A percentile compares a stretch with the other conserved stretches of the same genome.
These are phyloP conservation scores for Diadegma fenestrale DNA, from an alignment of 2,888 invertebrate species.

Conservation along the genomic window DNA sequence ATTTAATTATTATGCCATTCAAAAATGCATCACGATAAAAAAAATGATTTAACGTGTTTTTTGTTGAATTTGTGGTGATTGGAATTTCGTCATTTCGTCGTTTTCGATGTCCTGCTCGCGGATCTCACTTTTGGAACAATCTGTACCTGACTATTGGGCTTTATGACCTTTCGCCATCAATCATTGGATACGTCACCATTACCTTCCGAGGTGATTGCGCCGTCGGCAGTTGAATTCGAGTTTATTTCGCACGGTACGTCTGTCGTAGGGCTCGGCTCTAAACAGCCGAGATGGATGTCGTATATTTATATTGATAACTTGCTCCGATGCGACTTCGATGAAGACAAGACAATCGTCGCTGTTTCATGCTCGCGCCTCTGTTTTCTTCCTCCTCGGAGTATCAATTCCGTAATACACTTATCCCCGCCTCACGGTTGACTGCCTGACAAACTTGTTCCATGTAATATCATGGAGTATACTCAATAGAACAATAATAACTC, in stretches of 20 bases:
- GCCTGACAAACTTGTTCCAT: constrained; percentile 45
- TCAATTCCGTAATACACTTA: constrained; percentile 58
- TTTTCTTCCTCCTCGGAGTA: constrained; percentile 47
- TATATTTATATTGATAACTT: not conserved
- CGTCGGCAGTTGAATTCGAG: constrained; percentile 8
- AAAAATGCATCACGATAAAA: too few species aligned
- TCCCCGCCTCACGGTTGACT: constrained; percentile 47
- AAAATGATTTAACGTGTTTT: not conserved
- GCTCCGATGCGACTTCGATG: not conserved
- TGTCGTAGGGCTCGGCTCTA: not conserved
- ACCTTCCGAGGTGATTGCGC: constrained; percentile 14
- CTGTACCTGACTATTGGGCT: not conserved
- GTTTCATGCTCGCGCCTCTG: constrained; percentile 21
- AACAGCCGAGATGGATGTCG: not conserved
- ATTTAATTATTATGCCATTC: too few species aligned
- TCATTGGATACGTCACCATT: constrained; percentile 2
- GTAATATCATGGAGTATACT: not conserved
- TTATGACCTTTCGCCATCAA: constrained; percentile 17
- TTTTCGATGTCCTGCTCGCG: too few species aligned
- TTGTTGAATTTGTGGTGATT: too few species aligned
- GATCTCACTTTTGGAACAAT: not conserved
- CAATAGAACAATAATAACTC: constrained; percentile 4
- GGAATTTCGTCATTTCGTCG: too few species aligned
- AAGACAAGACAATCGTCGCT: constrained; percentile 5
- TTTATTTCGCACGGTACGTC: not conserved